Conservation (phyloP, 2,113 vertebrate species). For the Scalopus aquaticus region DNA sequence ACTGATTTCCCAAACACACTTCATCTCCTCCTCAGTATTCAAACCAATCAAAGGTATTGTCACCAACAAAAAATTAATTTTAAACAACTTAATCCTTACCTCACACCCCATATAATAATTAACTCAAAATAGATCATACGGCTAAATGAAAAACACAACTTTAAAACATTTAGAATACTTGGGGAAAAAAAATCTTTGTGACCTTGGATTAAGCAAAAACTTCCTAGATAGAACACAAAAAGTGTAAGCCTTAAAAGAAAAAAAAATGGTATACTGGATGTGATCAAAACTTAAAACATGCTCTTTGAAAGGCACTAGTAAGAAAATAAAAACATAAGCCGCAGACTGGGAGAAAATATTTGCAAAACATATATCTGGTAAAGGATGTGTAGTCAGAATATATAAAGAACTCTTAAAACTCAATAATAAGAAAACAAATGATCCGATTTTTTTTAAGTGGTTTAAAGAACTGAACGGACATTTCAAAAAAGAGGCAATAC, state of each 20-base stretch:
- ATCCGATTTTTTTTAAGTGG: slow-evolving; percentile 32
- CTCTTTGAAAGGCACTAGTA: slow-evolving; percentile 4
- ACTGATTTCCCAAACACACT: too few species aligned
- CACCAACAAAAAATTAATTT: not conserved
- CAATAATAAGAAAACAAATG: slow-evolving; percentile 47
- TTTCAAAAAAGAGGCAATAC: slow-evolving; percentile 55
- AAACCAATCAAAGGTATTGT: slow-evolving; percentile 6
- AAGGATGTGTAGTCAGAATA: slow-evolving; percentile 61
- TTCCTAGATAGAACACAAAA: not conserved
- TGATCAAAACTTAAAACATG: slow-evolving; percentile 30
- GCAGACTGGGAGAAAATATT: slow-evolving; percentile 49
- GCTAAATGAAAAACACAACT: slow-evolving; percentile 14
- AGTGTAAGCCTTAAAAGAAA: not conserved
- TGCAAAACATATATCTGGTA: slow-evolving; percentile 18
- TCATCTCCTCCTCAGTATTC: not conserved
- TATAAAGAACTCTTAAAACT: slow-evolving; percentile 60
- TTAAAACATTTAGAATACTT: slow-evolving; percentile 8
- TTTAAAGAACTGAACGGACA: slow-evolving; percentile 42
- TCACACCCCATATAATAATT: not conserved
- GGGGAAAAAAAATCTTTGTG: slow-evolving; percentile 19
- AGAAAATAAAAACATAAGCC: slow-evolving; percentile 54
- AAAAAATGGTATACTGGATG: not conserved
- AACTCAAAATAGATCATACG: slow-evolving; percentile 18
- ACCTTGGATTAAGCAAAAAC: not conserved
- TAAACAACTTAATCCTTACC: slow-evolving; percentile 14